Base-by-base conservation (phyloP, 92 coral and sea anemone genomes). In the Paragorgia papillata region DNA sequence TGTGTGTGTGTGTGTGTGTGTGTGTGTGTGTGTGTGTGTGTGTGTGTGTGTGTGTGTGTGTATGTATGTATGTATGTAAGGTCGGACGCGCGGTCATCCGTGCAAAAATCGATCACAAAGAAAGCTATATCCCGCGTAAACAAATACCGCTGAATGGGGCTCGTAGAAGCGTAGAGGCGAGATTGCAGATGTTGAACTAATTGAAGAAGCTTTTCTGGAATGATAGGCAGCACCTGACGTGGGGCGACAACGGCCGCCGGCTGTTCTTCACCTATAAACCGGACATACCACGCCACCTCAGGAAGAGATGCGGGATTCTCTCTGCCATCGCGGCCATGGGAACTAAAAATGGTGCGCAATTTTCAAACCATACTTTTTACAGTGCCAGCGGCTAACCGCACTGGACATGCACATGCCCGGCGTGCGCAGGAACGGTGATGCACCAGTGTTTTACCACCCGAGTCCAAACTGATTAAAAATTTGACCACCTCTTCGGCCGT, bases 241-340 rank as follows among this genome's bases (percentile, higher is more conserved):
- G 79, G 79, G 25, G 24, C 25, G 2, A 73, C 75, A 4, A 64
- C 48, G 21, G 48, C 75, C 20, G 40, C 14, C 14, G 87, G 84
- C 31, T 86, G 78, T 66, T 86, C 87, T 43, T 83, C 79, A 50
- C 82, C 58, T 24, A 58, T 68, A 37, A 84, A 84, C 7, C 18
- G 69, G 25, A 62, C 46, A 24, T 69, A 78, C 12, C 58, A 46
- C 18, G 43, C 53, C 3, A 75, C 84, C 80, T 49, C 82, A 22
- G 86, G 68, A 33, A 59, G 66, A 27, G 66, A 9, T 8, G 62
- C 69, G 7, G 82, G 82, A 30, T 64, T 78, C 49, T 84, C 80
- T 17, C 76, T 78, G 40, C 43, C 55, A 20, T 57, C 21, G 33
- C 88, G 80, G 15, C 91, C 91, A 20, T 39, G 41, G 3, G 53